Evolutionary conservation across 1,140 invertebrate genomes (phyloP).

Genomic region (Amyelois transitella): DNA sequence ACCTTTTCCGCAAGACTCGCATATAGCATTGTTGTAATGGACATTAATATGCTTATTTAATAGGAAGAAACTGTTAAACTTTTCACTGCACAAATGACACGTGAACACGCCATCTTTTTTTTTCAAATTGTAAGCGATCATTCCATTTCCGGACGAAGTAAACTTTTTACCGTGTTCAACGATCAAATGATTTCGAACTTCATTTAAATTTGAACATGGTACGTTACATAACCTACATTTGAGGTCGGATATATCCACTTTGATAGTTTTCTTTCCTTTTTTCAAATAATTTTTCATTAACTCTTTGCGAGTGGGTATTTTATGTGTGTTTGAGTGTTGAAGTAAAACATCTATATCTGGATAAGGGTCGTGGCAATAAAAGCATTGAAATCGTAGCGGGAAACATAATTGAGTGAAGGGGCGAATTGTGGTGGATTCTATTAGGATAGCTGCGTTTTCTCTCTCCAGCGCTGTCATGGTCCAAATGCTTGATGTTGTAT

Average conservation of each 20-base stretch:
- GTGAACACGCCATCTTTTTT: slow-evolving; percentile 31
- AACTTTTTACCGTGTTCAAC: slow-evolving; percentile 32
- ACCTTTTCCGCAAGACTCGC: slow-evolving; percentile 54
- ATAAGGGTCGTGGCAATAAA: slow-evolving; percentile 44
- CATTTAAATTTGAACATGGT: slow-evolving; percentile 28
- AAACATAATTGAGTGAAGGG: slow-evolving; percentile 40
- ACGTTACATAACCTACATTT: slow-evolving; percentile 38
- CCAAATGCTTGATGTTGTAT: slow-evolving; percentile 42
- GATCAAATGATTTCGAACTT: slow-evolving; percentile 32
- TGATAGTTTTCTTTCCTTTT: slow-evolving; percentile 39
- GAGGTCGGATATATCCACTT: slow-evolving; percentile 45
- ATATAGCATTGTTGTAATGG: slow-evolving; percentile 50
- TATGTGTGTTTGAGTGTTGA: slow-evolving; percentile 29
- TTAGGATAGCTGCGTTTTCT: slow-evolving; percentile 37
- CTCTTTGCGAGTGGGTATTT: slow-evolving; percentile 15
- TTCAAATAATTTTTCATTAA: slow-evolving; percentile 38
- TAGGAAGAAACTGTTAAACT: slow-evolving; percentile 45
- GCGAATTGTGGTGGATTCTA: slow-evolving; percentile 35
- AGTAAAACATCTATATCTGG: slow-evolving; percentile 33
- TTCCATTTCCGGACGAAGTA: slow-evolving; percentile 38
- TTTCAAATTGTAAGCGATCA: slow-evolving; percentile 41
- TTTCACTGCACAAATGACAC: slow-evolving; percentile 44
- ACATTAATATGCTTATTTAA: slow-evolving; percentile 55
- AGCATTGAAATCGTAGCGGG: slow-evolving; percentile 52
- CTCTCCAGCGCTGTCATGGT: slow-evolving; percentile 48